Conservation (phyloP, 1,140 invertebrate species). For the Lanistes nyassanus region DNA sequence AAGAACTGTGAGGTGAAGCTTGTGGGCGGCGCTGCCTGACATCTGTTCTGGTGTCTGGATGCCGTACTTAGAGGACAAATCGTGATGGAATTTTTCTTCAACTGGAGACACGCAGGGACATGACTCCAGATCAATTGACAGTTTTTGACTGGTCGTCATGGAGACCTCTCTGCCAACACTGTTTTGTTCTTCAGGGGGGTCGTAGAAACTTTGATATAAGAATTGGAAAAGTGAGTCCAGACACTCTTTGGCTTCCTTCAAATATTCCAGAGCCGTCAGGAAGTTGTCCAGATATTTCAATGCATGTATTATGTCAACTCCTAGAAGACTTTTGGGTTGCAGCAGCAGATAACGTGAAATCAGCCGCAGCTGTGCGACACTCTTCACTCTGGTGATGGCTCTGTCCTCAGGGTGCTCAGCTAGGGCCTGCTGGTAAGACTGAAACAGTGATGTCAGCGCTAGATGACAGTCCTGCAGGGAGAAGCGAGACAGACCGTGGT, state of each 20-base stretch:
- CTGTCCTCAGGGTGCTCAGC: not conserved
- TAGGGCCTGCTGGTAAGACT: slow-evolving; percentile 7
- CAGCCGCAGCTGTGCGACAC: slow-evolving; percentile 12
- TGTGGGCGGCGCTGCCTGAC: slow-evolving; percentile 15
- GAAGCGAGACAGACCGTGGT: slow-evolving; percentile 45
- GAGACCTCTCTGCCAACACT: too few species aligned
- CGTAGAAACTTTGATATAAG: too few species aligned
- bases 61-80: slow-evolving; percentile 21
- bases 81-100: not conserved
- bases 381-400: not conserved
- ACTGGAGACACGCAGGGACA: not conserved
- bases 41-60: slow-evolving; percentile 24
- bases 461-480: slow-evolving; percentile 34
- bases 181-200: too few species aligned
- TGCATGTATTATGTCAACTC: not conserved
- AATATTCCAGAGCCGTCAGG: slow-evolving; percentile 5
- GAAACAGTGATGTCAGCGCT: slow-evolving; percentile 27
- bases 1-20: slow-evolving; percentile 29
- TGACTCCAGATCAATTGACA: too few species aligned
- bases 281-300: slow-evolving; percentile 25
- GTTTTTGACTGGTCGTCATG: too few species aligned
- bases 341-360: slow-evolving; percentile 15
- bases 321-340: not conserved
- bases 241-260: slow-evolving; percentile 13
- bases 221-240: slow-evolving; percentile 3